Percentiles rank a stretch among this genome's conserved stretches.
Evolutionary conservation across 2,113 vertebrate species (phyloP).

Genomic region (Mellivora capensis): DNA sequence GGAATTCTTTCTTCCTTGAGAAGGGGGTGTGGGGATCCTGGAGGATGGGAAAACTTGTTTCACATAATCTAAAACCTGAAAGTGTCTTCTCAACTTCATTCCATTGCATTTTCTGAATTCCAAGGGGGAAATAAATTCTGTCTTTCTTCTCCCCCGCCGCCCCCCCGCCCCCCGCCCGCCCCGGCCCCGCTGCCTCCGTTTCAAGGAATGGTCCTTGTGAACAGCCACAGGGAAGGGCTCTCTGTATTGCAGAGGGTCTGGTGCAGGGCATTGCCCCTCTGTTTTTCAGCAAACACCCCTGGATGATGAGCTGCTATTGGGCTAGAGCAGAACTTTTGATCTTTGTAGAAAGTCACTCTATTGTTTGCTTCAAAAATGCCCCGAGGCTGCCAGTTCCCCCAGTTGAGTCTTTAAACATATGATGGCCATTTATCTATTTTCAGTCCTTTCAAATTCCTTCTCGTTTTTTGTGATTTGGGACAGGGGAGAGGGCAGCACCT

Average conservation of each 20-base stretch:
- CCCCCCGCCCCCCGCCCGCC: too few relatives aligned
- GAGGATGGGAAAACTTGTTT: not conserved
- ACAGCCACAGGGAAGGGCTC: not conserved
- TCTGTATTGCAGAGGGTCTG: constrained; percentile 1
- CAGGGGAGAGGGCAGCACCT: constrained; percentile 77
- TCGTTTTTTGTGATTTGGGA: constrained; percentile 75
- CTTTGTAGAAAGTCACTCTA: constrained; percentile 73
- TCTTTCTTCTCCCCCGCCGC: not conserved
- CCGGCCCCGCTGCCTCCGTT: not conserved
- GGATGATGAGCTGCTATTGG: constrained; percentile 50
- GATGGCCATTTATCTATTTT: constrained; percentile 79
- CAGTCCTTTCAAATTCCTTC: constrained; percentile 75
- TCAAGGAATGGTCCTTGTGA: not conserved
- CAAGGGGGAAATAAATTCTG: not conserved
- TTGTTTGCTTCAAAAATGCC: constrained; percentile 79
- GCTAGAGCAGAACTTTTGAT: constrained; percentile 64
- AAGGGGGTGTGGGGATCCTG: fast-evolving
- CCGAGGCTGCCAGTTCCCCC: constrained; percentile 69
- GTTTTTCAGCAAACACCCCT: constrained; percentile 70
- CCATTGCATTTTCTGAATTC: not conserved
- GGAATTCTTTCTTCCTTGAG: not conserved
- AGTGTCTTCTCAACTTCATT: not conserved
- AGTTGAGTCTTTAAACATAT: constrained; percentile 73
- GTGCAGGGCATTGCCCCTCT: not conserved
- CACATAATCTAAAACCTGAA: not conserved